Evolutionary conservation across 2,113 vertebrate species (phyloP).

Genomic region (Nesogale talazaci): DNA sequence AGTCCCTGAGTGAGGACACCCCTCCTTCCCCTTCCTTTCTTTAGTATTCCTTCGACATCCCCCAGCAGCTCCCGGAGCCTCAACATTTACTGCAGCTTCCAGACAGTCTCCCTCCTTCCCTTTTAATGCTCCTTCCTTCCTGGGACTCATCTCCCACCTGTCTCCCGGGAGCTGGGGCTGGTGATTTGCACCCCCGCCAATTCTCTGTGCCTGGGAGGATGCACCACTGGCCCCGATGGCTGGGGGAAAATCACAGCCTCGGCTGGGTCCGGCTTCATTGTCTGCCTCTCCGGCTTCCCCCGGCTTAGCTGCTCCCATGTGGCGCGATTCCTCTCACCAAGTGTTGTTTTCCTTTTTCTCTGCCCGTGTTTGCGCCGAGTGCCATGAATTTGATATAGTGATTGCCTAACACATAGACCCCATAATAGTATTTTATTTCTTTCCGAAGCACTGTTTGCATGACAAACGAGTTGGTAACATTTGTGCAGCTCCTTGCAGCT

Average conservation of each 20-base stretch:
- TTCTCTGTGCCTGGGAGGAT: neutral
- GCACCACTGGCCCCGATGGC: neutral
- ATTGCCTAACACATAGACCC: constrained; percentile 79
- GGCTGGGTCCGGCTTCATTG: neutral
- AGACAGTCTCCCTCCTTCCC: neutral
- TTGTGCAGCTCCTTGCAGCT: constrained; percentile 75
- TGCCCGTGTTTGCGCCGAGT: constrained; percentile 77
- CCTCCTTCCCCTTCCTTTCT: neutral
- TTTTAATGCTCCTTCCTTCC: neutral
- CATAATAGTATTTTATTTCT: constrained; percentile 81
- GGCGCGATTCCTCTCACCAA: constrained; percentile 74
- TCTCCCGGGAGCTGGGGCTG: neutral
- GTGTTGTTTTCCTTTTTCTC: constrained; percentile 78
- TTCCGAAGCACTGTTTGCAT: constrained; percentile 81
- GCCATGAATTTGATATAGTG: constrained; percentile 80
- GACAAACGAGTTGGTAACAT: constrained; percentile 81
- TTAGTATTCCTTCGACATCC: neutral
- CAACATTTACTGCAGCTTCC: neutral
- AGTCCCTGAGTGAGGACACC: neutral
- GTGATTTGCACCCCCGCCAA: neutral
- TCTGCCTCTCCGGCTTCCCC: constrained; percentile 14
- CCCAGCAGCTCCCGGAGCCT: neutral
- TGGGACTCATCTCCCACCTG: neutral
- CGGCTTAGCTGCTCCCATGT: constrained; percentile 68
- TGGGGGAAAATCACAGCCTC: constrained; percentile 55